A percentile compares a stretch with the other conserved stretches of the same genome.
Conservation (phyloP, 2,113 vertebrate genomes). For the Mobula hypostoma region DNA sequence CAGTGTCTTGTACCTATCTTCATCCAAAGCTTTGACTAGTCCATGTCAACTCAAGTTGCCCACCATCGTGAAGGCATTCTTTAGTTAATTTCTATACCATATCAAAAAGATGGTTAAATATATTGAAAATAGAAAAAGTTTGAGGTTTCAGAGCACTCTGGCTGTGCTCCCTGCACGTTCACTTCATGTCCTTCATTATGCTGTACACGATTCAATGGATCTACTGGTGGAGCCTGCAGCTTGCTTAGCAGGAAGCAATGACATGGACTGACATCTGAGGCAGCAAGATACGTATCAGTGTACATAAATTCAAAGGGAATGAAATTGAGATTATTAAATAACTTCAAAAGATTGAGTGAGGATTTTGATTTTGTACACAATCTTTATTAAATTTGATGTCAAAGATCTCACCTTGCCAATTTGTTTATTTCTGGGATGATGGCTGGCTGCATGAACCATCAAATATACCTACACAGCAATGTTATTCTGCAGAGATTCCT, state of each 20-base stretch:
- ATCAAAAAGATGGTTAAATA: too few species aligned
- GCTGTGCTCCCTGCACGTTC: too few species aligned
- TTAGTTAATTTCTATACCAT: too few species aligned
- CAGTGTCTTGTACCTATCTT: too few species aligned
- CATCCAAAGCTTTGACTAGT: too few species aligned
- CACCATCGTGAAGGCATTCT: too few species aligned
- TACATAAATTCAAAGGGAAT: background rate
- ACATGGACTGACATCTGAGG: background rate
- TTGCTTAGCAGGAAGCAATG: background rate
- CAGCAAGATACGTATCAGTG: background rate
- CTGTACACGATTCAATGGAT: background rate
- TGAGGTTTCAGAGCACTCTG: too few species aligned
- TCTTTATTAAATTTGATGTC: slow-evolving; percentile 10
- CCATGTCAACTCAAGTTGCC: too few species aligned
- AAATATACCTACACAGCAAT: background rate
- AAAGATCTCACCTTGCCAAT: slow-evolving; percentile 4
- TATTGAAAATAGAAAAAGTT: too few species aligned
- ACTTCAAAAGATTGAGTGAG: background rate
- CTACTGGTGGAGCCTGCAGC: background rate
- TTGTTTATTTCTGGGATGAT: background rate
- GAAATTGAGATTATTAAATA: background rate
- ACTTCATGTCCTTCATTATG: too few species aligned
- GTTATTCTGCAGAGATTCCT: background rate
- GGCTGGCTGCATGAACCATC: background rate
- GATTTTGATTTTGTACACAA: slow-evolving; percentile 18